Conservation (phyloP, 2,797 vertebrate genomes). For the Tarsius wallacei region DNA sequence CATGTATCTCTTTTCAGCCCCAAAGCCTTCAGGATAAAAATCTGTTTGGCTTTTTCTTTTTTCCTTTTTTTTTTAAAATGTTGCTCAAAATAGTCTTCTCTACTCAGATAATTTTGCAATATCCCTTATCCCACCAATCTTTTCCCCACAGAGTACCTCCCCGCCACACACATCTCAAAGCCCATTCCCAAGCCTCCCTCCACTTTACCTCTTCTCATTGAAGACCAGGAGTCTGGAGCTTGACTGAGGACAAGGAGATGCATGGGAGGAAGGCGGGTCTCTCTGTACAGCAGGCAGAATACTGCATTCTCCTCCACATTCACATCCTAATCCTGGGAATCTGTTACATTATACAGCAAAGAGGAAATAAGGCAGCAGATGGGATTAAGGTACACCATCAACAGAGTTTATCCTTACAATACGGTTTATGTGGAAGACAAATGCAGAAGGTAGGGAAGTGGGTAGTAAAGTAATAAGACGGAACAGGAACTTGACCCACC, state of each 20-base stretch:
- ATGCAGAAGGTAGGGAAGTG: neutral
- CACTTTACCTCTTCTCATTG: neutral
- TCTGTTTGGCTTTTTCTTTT: conserved; percentile 11
- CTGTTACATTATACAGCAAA: neutral
- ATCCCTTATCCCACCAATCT: neutral
- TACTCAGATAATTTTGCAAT: neutral
- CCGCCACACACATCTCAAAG: neutral
- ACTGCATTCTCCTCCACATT: neutral
- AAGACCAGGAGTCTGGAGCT: neutral
- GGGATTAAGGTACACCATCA: neutral
- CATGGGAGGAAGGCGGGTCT: neutral
- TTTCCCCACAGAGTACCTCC: neutral
- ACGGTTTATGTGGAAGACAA: neutral
- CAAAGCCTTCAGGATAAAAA: conserved; percentile 55
- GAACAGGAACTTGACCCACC: neutral
- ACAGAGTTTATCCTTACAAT: neutral
- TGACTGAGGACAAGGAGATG: neutral
- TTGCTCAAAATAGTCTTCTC: conserved; percentile 28
- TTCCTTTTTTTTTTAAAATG: neutral
- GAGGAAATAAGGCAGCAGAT: neutral
- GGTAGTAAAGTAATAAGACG: neutral
- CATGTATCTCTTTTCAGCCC: neutral
- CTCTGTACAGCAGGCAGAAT: neutral
- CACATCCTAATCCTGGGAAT: neutral
- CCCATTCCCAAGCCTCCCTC: neutral